phyloP scores from a whole-genome alignment of 2,888 invertebrate genomes.

The Agrotis exclamationis region DNA sequence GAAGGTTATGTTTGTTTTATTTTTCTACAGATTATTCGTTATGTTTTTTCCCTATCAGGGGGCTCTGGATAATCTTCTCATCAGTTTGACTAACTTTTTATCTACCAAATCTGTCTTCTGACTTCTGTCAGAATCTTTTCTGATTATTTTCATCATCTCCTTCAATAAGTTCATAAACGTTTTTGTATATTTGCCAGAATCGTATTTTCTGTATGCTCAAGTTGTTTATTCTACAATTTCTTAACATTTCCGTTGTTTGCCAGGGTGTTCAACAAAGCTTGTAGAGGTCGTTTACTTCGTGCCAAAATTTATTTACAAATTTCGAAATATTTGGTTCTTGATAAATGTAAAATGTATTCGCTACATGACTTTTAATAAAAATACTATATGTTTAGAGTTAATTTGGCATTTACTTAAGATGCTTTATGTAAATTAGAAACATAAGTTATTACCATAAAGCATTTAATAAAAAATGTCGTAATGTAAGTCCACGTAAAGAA shows the following conservation, averaged over 20 bases:
- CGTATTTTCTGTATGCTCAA: constrained; percentile 16
- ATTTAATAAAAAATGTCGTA: neutral
- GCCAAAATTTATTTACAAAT: no score
- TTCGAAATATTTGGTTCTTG: no score
- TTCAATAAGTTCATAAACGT: neutral
- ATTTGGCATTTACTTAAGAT: neutral
- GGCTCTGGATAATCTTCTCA: neutral
- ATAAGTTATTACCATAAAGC: neutral
- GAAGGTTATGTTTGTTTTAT: constrained; percentile 30
- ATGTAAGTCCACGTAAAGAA: constrained; percentile 21
- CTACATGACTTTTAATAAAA: neutral
- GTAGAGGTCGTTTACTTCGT: constrained; percentile 34
- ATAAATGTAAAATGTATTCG: constrained; percentile 25
- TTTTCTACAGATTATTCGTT: constrained; percentile 5
- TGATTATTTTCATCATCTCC: neutral
- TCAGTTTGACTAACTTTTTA: neutral
- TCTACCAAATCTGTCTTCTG: neutral
- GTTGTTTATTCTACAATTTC: constrained; percentile 18
- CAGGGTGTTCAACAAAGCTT: constrained; percentile 5
- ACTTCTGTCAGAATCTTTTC: neutral
- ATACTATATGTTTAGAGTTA: neutral
- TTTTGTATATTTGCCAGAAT: neutral
- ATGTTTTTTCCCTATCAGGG: neutral
- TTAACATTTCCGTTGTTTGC: constrained; percentile 27
- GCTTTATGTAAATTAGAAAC: neutral